Conservation (phyloP, 2,888 invertebrate genomes). For the Druceiella hillmani region DNA sequence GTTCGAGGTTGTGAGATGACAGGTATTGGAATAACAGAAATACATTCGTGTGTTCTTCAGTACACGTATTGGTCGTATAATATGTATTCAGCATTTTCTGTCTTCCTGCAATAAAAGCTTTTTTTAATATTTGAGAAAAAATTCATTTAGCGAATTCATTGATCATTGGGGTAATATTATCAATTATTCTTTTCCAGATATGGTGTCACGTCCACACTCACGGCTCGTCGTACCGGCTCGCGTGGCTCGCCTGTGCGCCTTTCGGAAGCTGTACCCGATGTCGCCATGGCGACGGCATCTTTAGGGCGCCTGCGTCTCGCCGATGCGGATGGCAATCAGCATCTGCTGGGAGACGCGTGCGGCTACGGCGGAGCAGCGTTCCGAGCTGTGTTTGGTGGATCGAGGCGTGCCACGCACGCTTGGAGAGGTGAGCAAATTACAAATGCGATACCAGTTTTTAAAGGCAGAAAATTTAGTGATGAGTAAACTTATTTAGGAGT, state of each 20-base stretch:
- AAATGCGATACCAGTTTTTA: not conserved
- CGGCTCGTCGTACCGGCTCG: constrained; percentile 30
- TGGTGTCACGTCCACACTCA: constrained; percentile 21
- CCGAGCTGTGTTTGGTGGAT: constrained; percentile 18
- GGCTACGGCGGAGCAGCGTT: constrained; percentile 18
- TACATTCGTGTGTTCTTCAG: no score
- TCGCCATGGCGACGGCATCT: constrained; percentile 70
- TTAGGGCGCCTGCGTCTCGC: constrained; percentile 33
- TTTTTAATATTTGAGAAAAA: not conserved
- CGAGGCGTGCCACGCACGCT: constrained; percentile 2
- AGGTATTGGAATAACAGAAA: no score
- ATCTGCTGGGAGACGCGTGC: constrained; percentile 26
- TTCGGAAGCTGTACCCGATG: constrained; percentile 85
- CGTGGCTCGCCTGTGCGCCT: constrained; percentile 64
- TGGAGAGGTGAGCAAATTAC: constrained; percentile 1
- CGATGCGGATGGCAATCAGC: constrained; percentile 30
- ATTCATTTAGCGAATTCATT: not conserved
- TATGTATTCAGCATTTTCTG: no score
- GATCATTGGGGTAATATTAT: constrained; percentile 41
- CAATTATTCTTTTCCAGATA: constrained; percentile 56
- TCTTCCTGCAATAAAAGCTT: no score
- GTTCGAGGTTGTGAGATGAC: no score
- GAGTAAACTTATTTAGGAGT: not conserved
- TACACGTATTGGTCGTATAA: no score
- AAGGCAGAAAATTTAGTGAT: not conserved